A percentile compares a stretch with the other conserved stretches of the same genome.
These are phyloP conservation scores for Epizoanthus illoricatus DNA, from an alignment of 92 coral and sea anemone species.

Conservation along the genomic window DNA sequence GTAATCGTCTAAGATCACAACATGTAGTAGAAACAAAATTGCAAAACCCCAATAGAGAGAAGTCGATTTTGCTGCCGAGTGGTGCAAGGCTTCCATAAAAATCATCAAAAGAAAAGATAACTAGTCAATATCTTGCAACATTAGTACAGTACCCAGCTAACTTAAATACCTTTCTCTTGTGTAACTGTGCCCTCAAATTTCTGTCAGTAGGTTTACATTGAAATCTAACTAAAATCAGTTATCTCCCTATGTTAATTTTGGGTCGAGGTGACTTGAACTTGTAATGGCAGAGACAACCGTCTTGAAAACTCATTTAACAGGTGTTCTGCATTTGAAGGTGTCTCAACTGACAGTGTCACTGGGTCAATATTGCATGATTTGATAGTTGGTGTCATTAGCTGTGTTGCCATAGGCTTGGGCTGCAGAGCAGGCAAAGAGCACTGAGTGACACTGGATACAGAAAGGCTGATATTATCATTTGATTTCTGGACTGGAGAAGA, in stretches of 20 bases:
- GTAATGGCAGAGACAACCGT: constrained; percentile 59
- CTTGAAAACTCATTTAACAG: constrained; percentile 48
- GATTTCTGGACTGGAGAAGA: constrained; percentile 1
- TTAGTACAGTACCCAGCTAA: too few species aligned
- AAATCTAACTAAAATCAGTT: constrained; percentile 21
- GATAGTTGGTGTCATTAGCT: constrained; percentile 22
- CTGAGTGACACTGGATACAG: neutral
- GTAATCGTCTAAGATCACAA: too few species aligned
- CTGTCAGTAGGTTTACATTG: neutral
- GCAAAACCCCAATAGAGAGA: too few species aligned
- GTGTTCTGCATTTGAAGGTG: constrained; percentile 44
- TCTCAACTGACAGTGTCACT: constrained; percentile 43
- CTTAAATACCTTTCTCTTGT: too few species aligned
- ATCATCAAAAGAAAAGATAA: too few species aligned
- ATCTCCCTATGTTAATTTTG: constrained; percentile 4
- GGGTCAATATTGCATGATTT: constrained; percentile 16
- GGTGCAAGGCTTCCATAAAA: too few species aligned
- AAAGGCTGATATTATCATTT: neutral
- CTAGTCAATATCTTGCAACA: too few species aligned
- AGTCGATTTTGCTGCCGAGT: too few species aligned
- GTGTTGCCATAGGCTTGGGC: constrained; percentile 33
- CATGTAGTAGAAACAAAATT: too few species aligned
- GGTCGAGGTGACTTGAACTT: constrained; percentile 13
- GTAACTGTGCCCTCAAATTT: too few species aligned
- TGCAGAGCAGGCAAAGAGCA: constrained; percentile 14